Evolutionary conservation across 1,140 invertebrate species (phyloP).

Genomic region (Pseudomyrmex sp.): DNA sequence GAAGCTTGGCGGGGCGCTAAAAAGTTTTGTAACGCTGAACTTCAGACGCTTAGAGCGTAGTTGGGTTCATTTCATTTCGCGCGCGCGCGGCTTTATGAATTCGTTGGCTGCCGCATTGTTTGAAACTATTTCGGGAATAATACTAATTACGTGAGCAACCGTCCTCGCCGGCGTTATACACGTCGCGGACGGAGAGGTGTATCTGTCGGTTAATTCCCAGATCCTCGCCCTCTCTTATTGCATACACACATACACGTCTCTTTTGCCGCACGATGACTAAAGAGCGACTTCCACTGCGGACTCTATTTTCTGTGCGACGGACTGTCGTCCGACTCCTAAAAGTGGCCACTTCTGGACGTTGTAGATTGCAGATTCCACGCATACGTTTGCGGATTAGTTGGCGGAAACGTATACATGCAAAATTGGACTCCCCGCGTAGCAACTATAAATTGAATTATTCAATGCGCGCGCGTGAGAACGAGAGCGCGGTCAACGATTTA

Average conservation of each 20-base stretch:
- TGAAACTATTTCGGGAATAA: conserved; percentile 52
- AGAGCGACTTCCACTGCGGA: conserved; percentile 1
- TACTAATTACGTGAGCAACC: conserved; percentile 47
- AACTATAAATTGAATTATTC: conserved; percentile 19
- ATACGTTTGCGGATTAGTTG: conserved; percentile 14
- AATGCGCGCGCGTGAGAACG: neutral
- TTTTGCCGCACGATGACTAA: conserved; percentile 5
- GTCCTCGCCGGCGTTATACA: conserved; percentile 9
- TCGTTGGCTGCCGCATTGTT: conserved; percentile 29
- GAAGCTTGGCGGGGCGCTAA: neutral
- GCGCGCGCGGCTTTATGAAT: neutral
- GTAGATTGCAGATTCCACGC: neutral
- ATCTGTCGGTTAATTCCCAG: conserved; percentile 33
- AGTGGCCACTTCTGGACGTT: conserved; percentile 3
- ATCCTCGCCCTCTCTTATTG: neutral
- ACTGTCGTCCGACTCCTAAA: conserved; percentile 12
- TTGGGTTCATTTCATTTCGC: conserved; percentile 13
- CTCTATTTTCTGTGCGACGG: conserved; percentile 4
- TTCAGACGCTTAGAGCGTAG: conserved; percentile 37
- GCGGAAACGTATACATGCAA: neutral
- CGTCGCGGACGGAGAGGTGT: neutral
- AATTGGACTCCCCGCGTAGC: neutral
- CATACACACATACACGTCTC: neutral
- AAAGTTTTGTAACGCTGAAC: conserved; percentile 16
- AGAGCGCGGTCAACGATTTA: neutral